Conservation (phyloP, 2,113 vertebrate species). For the Athene cunicularia region DNA sequence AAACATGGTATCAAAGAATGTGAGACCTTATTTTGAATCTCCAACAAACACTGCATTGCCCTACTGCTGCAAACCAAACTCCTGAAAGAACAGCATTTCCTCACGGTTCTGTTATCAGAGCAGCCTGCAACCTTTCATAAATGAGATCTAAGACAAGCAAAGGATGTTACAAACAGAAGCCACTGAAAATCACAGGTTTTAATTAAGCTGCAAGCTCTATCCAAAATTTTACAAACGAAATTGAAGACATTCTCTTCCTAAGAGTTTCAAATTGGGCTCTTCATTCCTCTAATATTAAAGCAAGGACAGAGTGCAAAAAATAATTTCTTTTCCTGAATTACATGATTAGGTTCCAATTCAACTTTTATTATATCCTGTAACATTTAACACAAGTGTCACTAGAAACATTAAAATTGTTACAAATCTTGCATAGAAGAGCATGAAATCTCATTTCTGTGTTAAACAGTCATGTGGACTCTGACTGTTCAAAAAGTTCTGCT, state of each 20-base stretch:
- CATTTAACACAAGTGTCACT: not conserved
- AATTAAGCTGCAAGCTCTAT: not conserved
- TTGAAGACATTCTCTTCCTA: not conserved
- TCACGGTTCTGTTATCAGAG: not conserved
- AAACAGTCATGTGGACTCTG: not conserved
- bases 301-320: conserved; percentile 16
- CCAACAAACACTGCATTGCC: not conserved
- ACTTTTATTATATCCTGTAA: not conserved
- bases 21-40: not conserved
- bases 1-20: not conserved
- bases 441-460: not conserved
- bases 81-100: not conserved
- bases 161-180: not conserved
- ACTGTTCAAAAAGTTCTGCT: conserved; percentile 9
- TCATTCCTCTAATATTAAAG: not conserved
- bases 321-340: conserved; percentile 5
- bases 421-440: not conserved
- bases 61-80: not conserved
- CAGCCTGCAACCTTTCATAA: not conserved
- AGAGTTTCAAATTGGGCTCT: not conserved
- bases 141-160: not conserved
- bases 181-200: not conserved
- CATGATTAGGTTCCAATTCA: not conserved
- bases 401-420: not conserved
- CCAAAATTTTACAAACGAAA: not conserved